Evolutionary conservation across 92 coral and sea anemone genomes (phyloP).

Genomic region (Blastomussa wellsi): DNA sequence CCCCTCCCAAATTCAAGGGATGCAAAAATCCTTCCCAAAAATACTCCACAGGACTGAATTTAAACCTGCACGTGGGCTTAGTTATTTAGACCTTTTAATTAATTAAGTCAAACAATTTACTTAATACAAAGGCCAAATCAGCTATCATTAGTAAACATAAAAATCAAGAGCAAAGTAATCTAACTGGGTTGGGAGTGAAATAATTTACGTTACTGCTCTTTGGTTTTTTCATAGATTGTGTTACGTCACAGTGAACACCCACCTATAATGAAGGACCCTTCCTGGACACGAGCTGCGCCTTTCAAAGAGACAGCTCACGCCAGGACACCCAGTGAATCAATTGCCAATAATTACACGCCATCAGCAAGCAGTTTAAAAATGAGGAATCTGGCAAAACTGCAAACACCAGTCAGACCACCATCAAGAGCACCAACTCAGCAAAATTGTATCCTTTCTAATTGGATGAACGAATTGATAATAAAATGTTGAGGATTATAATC

Average conservation of each 20-base stretch:
- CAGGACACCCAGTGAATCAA: conserved; percentile 99
- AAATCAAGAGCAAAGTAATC: too few species aligned
- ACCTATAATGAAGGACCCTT: conserved; percentile 97
- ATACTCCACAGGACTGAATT: too few species aligned
- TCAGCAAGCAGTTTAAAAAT: conserved; percentile 81
- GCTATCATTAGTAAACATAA: too few species aligned
- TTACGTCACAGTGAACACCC: conserved; percentile 97
- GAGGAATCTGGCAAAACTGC: conserved; percentile 73
- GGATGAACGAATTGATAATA: neutral
- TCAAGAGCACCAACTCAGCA: conserved; percentile 75
- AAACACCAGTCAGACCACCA: conserved; percentile 63
- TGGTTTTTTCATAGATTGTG: conserved; percentile 72
- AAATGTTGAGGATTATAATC: too few species aligned
- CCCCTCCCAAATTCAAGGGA: too few species aligned
- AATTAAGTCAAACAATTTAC: too few species aligned
- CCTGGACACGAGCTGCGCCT: conserved; percentile 98
- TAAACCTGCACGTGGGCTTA: too few species aligned
- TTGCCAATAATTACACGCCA: conserved; percentile 97
- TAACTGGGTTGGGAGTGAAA: too few species aligned
- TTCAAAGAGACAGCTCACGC: conserved; percentile 96
- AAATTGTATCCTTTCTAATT: conserved; percentile 55
- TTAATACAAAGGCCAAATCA: too few species aligned
- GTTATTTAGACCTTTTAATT: too few species aligned
- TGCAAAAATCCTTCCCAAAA: too few species aligned
- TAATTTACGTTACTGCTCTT: too few species aligned